phyloP scores from a whole-genome alignment of 2,888 invertebrate genomes.

The Heliothis peltigera region DNA sequence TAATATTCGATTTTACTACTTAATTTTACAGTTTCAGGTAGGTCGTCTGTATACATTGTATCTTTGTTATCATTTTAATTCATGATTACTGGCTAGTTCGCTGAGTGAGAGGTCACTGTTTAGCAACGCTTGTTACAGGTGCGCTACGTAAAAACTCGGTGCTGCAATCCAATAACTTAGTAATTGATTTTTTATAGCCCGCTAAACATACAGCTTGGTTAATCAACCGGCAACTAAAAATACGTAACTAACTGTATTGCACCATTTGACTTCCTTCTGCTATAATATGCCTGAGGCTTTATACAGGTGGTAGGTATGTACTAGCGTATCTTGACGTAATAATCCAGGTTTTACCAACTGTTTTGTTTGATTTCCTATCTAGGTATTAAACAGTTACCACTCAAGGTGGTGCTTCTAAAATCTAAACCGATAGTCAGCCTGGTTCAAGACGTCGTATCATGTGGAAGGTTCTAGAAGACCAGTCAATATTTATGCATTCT shows the following conservation, averaged over 20 bases:
- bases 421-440: background rate
- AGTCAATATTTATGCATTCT: background rate
- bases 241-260: conserved; percentile 38
- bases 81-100: background rate
- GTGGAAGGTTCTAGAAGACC: background rate
- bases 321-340: conserved; percentile 35
- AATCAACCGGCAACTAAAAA: conserved; percentile 26
- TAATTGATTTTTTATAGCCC: conserved; percentile 19
- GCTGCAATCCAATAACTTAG: conserved; percentile 1
- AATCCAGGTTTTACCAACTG: conserved; percentile 19
- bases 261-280: conserved; percentile 30
- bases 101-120: background rate
- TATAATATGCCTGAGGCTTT: conserved; percentile 14
- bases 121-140: background rate
- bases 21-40: no score
- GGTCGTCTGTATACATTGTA: no score
- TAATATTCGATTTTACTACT: no score
- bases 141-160: conserved; percentile 5
- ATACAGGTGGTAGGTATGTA: conserved; percentile 8
- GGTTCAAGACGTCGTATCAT: background rate
- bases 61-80: background rate
- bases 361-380: conserved; percentile 26
- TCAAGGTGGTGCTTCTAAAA: conserved; percentile 22
- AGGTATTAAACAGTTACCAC: conserved; percentile 19
- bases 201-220: conserved; percentile 26